A percentile compares a stretch with the other conserved stretches of the same genome.
These are phyloP conservation scores for Brachypterus glaber DNA, from an alignment of 2,888 invertebrate species.

Conservation along the genomic window DNA sequence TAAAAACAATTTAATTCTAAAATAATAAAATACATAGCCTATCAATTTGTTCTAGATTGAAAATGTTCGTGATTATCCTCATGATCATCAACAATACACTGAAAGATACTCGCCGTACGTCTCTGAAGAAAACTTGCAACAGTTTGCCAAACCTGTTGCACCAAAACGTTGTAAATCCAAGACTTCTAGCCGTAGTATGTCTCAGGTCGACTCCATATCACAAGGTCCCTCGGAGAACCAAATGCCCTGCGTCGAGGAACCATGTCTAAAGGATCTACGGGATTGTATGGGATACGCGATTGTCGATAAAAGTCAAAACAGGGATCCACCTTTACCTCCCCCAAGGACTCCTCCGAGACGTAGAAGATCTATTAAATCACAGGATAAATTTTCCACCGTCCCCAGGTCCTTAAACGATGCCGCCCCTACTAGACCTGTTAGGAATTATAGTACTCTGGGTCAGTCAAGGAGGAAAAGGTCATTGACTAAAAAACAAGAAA, in stretches of 20 bases:
- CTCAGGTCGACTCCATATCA: too few relatives aligned
- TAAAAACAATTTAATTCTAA: too few relatives aligned
- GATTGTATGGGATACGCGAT: constrained; percentile 59
- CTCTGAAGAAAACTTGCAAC: too few relatives aligned
- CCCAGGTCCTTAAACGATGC: constrained; percentile 41
- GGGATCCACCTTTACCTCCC: constrained; percentile 45
- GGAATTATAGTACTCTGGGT: constrained; percentile 54
- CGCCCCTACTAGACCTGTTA: constrained; percentile 48
- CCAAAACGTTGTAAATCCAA: too few relatives aligned
- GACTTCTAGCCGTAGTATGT: too few relatives aligned
- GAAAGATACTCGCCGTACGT: too few relatives aligned
- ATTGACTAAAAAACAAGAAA: constrained; percentile 33
- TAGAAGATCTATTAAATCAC: constrained; percentile 28
- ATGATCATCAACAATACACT: too few relatives aligned
- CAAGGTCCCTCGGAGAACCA: constrained; percentile 40
- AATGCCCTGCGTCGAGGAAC: constrained; percentile 33
- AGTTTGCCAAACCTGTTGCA: too few relatives aligned
- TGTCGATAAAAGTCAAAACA: constrained; percentile 56
- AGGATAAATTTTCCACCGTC: constrained; percentile 63
- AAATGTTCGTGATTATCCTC: too few relatives aligned
- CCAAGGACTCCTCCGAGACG: constrained; percentile 53
- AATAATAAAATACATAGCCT: too few relatives aligned
- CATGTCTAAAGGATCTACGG: constrained; percentile 36
- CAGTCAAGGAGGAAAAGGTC: constrained; percentile 46
- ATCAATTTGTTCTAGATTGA: too few relatives aligned